These are phyloP conservation scores for Melanostoma mellinum DNA, from an alignment of 2,888 invertebrate species.

Conservation along the genomic window DNA sequence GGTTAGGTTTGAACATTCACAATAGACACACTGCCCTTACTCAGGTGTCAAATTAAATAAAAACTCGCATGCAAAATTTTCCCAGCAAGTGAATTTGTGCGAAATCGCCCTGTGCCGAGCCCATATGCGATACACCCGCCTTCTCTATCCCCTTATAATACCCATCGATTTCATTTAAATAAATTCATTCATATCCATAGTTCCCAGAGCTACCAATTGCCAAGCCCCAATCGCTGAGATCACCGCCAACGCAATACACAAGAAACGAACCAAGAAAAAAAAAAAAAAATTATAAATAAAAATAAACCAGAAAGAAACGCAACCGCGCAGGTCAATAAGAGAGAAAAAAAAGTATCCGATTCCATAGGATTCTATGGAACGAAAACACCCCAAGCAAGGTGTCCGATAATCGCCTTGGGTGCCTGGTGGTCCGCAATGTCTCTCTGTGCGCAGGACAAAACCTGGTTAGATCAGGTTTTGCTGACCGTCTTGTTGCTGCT, in stretches of 20 bases:
- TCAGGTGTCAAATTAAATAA: too few species aligned
- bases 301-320: slow-evolving; percentile 36
- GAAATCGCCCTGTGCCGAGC: too few species aligned
- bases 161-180: slow-evolving; percentile 50
- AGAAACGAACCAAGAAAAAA: slow-evolving; percentile 13
- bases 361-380: slow-evolving; percentile 62
- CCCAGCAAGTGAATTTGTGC: too few species aligned
- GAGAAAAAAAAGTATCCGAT: slow-evolving; percentile 50
- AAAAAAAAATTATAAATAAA: slow-evolving; percentile 24
- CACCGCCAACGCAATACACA: slow-evolving; percentile 48
- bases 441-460: slow-evolving; percentile 56
- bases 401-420: slow-evolving; percentile 67
- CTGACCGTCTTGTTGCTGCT: slow-evolving; percentile 62
- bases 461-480: slow-evolving; percentile 63
- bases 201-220: slow-evolving; percentile 31
- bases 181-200: slow-evolving; percentile 69
- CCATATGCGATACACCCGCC: not conserved
- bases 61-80: too few species aligned
- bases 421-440: slow-evolving; percentile 62
- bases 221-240: slow-evolving; percentile 36
- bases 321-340: slow-evolving; percentile 63
- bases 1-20: too few species aligned
- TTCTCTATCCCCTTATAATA: slow-evolving; percentile 1
- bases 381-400: slow-evolving; percentile 65
- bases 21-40: too few species aligned